phyloP scores from a whole-genome alignment of 2,797 vertebrate genomes.

The Diceros bicornis region DNA sequence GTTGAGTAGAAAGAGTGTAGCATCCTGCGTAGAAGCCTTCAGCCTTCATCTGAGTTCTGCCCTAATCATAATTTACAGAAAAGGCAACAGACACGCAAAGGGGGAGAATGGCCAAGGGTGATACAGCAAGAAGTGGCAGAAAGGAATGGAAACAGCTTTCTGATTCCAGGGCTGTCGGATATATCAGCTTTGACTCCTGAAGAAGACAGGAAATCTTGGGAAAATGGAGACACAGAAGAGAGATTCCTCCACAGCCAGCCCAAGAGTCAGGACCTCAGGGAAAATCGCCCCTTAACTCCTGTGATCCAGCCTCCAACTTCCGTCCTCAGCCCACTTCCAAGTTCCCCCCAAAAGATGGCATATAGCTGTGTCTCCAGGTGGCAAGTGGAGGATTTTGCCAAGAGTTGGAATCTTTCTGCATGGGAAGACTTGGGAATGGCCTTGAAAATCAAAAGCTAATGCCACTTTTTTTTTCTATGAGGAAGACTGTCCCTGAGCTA shows the following conservation, averaged over 20 bases:
- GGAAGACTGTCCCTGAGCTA: no score
- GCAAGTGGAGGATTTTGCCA: slow-evolving; percentile 86
- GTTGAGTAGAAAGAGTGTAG: neutral
- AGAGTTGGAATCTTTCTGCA: slow-evolving; percentile 83
- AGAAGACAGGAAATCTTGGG: neutral
- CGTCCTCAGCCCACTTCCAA: slow-evolving; percentile 40
- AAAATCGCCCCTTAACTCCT: neutral
- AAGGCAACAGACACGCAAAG: neutral
- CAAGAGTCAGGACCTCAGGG: neutral
- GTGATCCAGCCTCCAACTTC: neutral
- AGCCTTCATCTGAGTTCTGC: neutral
- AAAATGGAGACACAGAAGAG: neutral
- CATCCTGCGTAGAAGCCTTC: neutral
- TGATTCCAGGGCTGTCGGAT: neutral
- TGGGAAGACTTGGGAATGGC: slow-evolving; percentile 83
- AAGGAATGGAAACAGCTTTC: neutral
- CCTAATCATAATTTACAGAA: neutral
- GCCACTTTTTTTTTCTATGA: slow-evolving; percentile 77
- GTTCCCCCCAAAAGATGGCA: slow-evolving; percentile 81
- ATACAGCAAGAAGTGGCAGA: neutral
- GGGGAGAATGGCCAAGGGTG: no score
- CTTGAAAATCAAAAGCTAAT: slow-evolving; percentile 87
- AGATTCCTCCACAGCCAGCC: neutral
- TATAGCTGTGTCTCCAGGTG: slow-evolving; percentile 84
- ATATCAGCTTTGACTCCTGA: neutral